phyloP scores from a whole-genome alignment of 2,888 invertebrate species.

The Morinoia aosen region DNA sequence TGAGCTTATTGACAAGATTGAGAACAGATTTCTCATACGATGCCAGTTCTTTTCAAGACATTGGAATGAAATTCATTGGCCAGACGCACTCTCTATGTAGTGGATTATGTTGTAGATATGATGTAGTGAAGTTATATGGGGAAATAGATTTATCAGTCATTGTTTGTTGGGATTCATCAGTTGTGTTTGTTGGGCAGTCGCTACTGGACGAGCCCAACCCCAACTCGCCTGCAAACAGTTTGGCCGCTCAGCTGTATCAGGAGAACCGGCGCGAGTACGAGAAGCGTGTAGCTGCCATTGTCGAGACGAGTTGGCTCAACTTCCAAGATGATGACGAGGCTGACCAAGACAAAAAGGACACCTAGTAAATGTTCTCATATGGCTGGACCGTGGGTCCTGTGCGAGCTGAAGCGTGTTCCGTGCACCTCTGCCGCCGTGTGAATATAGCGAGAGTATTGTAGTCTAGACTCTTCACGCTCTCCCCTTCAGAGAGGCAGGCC shows the following conservation, averaged over 20 bases:
- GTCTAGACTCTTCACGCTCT: not conserved
- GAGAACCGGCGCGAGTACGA: slow-evolving; percentile 99
- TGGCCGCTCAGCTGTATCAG: slow-evolving; percentile 99
- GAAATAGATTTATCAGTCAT: not conserved
- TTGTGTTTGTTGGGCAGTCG: slow-evolving; percentile 78
- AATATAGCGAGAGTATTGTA: not conserved
- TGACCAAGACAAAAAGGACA: slow-evolving; percentile 44
- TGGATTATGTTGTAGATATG: too few relatives aligned
- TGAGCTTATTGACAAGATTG: too few relatives aligned
- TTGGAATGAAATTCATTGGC: too few relatives aligned
- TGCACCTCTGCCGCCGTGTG: not conserved
- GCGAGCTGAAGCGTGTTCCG: not conserved
- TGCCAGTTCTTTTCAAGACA: too few relatives aligned
- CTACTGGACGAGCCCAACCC: slow-evolving; percentile 99
- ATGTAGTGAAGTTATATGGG: not conserved
- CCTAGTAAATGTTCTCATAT: slow-evolving; percentile 35
- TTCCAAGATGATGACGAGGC: slow-evolving; percentile 62
- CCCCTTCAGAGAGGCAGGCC: not conserved
- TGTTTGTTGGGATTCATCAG: too few relatives aligned
- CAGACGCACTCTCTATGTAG: too few relatives aligned
- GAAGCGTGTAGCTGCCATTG: slow-evolving; percentile 98
- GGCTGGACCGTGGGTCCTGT: not conserved
- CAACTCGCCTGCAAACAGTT: slow-evolving; percentile 98
- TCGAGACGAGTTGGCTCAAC: slow-evolving; percentile 93
- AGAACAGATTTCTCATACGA: too few relatives aligned